A percentile compares a stretch with the other conserved stretches of the same genome.
These are phyloP conservation scores for Verasper variegatus DNA, from an alignment of 2,113 vertebrate genomes.

Conservation along the genomic window DNA sequence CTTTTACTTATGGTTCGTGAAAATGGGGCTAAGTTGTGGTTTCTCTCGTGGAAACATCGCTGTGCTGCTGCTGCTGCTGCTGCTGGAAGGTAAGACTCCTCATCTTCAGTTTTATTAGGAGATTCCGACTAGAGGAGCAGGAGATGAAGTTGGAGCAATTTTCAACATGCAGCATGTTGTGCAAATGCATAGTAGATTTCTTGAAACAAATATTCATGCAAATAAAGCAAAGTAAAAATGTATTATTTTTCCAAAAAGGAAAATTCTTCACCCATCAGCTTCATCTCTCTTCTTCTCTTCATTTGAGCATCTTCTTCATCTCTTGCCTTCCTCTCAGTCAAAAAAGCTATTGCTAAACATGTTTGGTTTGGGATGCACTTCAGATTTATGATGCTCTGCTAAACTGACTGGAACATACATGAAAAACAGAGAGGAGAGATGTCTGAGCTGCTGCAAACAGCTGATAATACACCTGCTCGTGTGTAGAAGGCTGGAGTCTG, in stretches of 20 bases:
- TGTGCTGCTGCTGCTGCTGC: slow-evolving; percentile 55
- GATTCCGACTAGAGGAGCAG: background rate
- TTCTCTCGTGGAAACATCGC: slow-evolving; percentile 74
- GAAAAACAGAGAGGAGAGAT: background rate
- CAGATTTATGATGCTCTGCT: slow-evolving; percentile 2
- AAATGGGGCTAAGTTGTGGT: slow-evolving; percentile 80
- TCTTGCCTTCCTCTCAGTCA: background rate
- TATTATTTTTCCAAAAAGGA: background rate
- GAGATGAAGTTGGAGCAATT: background rate
- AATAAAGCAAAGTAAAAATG: background rate
- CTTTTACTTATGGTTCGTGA: slow-evolving; percentile 81
- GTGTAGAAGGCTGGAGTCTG: slow-evolving; percentile 43
- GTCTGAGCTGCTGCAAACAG: background rate
- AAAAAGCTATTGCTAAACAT: background rate
- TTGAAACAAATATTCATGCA: background rate
- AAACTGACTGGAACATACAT: slow-evolving; percentile 1
- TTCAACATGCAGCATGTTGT: background rate
- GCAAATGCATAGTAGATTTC: background rate
- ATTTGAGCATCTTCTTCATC: slow-evolving; percentile 7
- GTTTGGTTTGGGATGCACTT: slow-evolving; percentile 13
- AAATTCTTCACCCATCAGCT: background rate
- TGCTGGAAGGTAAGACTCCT: slow-evolving; percentile 78
- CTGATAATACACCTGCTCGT: slow-evolving; percentile 9
- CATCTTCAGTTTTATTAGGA: background rate
- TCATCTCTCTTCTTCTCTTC: background rate